These are phyloP conservation scores for Eupsittula cactorum DNA, from an alignment of 2,113 vertebrate species.

Conservation along the genomic window DNA sequence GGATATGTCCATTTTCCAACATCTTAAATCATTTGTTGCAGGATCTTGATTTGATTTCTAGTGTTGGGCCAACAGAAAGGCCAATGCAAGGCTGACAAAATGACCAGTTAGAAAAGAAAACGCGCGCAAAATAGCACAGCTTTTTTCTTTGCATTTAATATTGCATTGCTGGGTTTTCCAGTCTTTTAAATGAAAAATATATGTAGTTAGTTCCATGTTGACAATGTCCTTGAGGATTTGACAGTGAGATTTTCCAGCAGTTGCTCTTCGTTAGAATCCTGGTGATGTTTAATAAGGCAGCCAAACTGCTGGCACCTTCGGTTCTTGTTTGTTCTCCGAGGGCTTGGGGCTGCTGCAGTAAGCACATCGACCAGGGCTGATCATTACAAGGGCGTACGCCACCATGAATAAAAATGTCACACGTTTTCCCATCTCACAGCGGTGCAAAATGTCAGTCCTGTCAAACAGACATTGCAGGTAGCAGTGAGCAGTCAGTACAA, in stretches of 20 bases:
- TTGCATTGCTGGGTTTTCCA: conserved; percentile 72
- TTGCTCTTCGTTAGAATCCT: conserved; percentile 88
- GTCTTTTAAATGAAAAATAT: conserved; percentile 84
- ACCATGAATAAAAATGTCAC: conserved; percentile 90
- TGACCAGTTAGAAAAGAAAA: conserved; percentile 47
- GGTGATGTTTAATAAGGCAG: conserved; percentile 87
- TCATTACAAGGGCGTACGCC: conserved; percentile 88
- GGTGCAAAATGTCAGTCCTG: conserved; percentile 87
- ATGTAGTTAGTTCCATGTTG: conserved; percentile 82
- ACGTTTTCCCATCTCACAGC: conserved; percentile 83
- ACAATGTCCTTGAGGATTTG: conserved; percentile 88
- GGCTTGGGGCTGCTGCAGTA: conserved; percentile 83
- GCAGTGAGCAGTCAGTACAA: conserved; percentile 84
- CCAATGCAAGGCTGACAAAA: conserved; percentile 51
- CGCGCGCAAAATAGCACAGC: not conserved
- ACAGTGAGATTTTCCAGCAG: conserved; percentile 88
- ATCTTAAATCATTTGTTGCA: conserved; percentile 5
- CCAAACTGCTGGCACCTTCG: conserved; percentile 80
- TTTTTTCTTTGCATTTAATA: conserved; percentile 69
- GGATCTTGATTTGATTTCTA: conserved; percentile 35
- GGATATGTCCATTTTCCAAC: not conserved
- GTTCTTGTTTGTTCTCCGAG: conserved; percentile 84
- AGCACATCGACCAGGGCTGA: conserved; percentile 86
- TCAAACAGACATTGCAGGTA: conserved; percentile 86
- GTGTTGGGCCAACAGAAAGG: conserved; percentile 28